Conservation (phyloP, 2,888 invertebrate species). For the Lycocerus yunnanus region DNA sequence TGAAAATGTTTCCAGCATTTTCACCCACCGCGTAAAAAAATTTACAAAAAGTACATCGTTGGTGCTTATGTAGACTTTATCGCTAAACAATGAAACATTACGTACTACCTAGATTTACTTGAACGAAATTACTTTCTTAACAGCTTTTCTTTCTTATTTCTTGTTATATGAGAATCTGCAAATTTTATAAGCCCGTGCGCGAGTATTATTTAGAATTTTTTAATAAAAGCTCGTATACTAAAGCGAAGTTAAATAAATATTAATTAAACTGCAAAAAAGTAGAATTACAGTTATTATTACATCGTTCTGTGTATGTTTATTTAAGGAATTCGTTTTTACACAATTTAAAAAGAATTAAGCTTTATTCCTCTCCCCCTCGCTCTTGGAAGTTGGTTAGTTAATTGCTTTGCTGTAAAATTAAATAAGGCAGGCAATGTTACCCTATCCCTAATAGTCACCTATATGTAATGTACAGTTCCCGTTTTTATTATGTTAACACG, state of each 20-base stretch:
- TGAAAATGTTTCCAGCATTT: conserved; percentile 20
- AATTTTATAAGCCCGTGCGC: neutral
- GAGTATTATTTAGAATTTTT: neutral
- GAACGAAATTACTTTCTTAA: neutral
- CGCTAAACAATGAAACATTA: conserved; percentile 2
- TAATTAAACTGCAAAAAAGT: neutral
- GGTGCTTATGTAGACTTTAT: neutral
- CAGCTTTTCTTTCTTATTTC: neutral
- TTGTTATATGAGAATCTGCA: neutral
- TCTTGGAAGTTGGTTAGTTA: neutral
- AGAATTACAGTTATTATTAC: neutral
- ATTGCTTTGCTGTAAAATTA: neutral
- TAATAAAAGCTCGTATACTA: neutral
- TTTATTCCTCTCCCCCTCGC: neutral
- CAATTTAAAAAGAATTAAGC: neutral
- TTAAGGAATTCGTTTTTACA: neutral
- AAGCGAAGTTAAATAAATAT: neutral
- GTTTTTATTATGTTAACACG: neutral
- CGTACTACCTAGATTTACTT: neutral
- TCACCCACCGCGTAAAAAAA: conserved; percentile 9
- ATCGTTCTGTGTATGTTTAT: neutral
- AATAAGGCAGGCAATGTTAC: neutral
- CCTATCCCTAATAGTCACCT: neutral
- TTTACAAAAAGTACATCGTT: conserved; percentile 7
- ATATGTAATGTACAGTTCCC: neutral